Percentiles rank a stretch among this genome's conserved stretches.
Conservation (phyloP, 2,888 invertebrate genomes). For the Ophion costatus region DNA sequence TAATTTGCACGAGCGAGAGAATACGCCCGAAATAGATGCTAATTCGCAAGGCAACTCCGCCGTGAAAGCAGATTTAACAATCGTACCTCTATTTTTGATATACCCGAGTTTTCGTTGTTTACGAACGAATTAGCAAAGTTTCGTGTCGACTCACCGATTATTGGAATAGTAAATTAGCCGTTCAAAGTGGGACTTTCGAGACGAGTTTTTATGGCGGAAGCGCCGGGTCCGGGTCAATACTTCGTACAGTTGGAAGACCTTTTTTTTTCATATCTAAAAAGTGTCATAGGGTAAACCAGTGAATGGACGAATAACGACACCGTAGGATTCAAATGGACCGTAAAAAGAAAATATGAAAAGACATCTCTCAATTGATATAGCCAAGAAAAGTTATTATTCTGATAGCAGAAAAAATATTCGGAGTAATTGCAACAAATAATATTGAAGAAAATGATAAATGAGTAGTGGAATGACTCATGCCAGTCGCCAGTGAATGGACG, state of each 20-base stretch:
- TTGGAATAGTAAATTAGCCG: neutral
- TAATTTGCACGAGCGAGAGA: slow-evolving; percentile 39
- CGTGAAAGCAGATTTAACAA: neutral
- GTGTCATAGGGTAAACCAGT: neutral
- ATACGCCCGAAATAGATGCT: slow-evolving; percentile 39
- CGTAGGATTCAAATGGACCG: no score
- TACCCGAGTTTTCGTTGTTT: slow-evolving; percentile 18
- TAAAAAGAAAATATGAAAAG: no score
- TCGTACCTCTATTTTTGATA: slow-evolving; percentile 7
- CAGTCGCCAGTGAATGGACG: no score
- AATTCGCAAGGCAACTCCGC: slow-evolving; percentile 29
- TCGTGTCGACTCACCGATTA: neutral
- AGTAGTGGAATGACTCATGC: no score
- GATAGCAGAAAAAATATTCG: no score
- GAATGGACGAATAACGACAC: no score
- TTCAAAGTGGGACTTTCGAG: neutral
- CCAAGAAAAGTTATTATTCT: no score
- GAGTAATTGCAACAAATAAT: no score
- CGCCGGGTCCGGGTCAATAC: neutral
- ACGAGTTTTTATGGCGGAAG: neutral
- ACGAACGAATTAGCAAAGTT: slow-evolving; percentile 22
- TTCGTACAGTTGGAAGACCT: neutral
- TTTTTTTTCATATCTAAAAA: neutral
- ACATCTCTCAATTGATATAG: no score
- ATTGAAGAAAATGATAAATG: no score